Base-by-base conservation (phyloP, 2,113 vertebrate species). In the Eurypyga helias region DNA sequence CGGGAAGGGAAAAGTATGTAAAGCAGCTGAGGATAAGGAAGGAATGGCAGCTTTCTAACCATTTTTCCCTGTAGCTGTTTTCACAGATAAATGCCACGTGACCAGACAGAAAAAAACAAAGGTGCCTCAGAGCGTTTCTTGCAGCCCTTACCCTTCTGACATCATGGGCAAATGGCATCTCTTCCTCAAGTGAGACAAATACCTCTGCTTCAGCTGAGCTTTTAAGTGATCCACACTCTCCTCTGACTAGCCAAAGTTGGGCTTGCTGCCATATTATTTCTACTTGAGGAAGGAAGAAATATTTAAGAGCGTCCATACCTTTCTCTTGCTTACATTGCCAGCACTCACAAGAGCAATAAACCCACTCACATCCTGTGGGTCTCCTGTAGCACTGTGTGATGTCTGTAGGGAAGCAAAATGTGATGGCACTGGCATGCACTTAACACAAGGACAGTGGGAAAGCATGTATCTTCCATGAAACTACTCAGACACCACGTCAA, bases 261-360 rank as follows among this genome's bases (percentile, higher is more conserved):
- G 34, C 31, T 66, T 76, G 31, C 29, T 86, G 25, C 43, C 12
- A 4, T 31, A 31, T 24, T 33, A 20, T 54, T 78, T 62, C 14
- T 13, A 45, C 65, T 36, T 61, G 45, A 78, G 38, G 25, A 57
- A 64, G 43, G 38, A 70, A 43, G 24, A 73, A 77, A 48, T 19
- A 14, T 34, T 64, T 51, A 79, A 77, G 43, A 24, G 33, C 25
- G 31, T 76, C 55, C 60, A 91, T 91, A 99, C 99, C 98, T 99
- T 99, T 92, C 99, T 99, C 95, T 99, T 99, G 45, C 96, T 98
- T 7, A 98, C 95, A 96, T 99, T 99, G 97, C 98, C 98, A 93
- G 99, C 98, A 33, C 96, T 90, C 34, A 99, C 99, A 92, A 99
- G 96, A 8, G 99, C 98, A 88, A 99, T 99, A 94, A 99, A 99